Evolutionary conservation across 2,113 vertebrate genomes (phyloP).

Genomic region (Meleagris gallopavo): DNA sequence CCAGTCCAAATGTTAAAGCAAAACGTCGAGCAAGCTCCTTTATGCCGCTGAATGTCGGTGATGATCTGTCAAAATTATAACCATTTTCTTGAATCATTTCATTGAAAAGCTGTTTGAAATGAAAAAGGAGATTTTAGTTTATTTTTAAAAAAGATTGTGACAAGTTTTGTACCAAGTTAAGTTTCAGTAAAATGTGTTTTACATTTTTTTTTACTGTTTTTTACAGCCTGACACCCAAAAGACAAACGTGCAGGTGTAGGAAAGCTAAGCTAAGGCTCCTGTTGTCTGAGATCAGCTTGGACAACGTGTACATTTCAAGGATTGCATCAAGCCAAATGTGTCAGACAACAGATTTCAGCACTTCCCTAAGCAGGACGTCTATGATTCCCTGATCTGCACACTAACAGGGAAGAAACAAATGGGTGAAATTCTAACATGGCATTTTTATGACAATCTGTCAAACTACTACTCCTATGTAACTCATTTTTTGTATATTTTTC

Average conservation of each 20-base stretch:
- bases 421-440: background rate
- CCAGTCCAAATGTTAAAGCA: conserved; percentile 97
- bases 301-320: background rate
- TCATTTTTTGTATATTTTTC: background rate
- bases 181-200: background rate
- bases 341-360: background rate
- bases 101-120: conserved; percentile 89
- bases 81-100: conserved; percentile 98
- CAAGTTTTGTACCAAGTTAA: background rate
- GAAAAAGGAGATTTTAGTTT: background rate
- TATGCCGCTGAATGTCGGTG: conserved; percentile 94
- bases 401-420: background rate
- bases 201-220: too few species aligned
- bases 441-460: background rate
- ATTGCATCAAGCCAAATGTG: background rate
- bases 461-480: background rate
- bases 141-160: background rate
- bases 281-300: background rate
- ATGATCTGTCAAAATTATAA: conserved; percentile 94
- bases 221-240: background rate
- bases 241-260: background rate
- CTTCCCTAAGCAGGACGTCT: background rate
- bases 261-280: background rate
- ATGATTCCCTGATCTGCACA: background rate
- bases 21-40: conserved; percentile 98